These are phyloP conservation scores for Dreissena polymorpha DNA, from an alignment of 1,140 invertebrate species.

Conservation along the genomic window DNA sequence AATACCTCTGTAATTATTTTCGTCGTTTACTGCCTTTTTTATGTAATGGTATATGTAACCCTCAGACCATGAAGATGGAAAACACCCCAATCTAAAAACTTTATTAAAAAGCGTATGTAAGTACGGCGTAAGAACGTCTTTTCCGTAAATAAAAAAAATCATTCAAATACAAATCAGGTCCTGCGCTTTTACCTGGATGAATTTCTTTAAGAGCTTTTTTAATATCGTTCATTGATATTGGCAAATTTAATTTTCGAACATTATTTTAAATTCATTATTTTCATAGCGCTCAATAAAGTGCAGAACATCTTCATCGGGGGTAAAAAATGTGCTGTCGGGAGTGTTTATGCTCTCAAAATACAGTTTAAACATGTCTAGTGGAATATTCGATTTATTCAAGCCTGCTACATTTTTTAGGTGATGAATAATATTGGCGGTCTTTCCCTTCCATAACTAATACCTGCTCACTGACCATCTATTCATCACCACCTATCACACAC, in stretches of 20 bases:
- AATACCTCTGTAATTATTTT: conserved; percentile 16
- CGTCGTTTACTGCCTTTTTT: conserved; percentile 2
- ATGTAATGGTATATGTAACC: conserved; percentile 23
- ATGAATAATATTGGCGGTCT: no score
- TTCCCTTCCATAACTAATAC: no score
- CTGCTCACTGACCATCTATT: no score
- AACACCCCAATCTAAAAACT: conserved; percentile 5
- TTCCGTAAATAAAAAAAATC: conserved; percentile 14
- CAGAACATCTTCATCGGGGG: conserved; percentile 28
- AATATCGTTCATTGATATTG: background rate
- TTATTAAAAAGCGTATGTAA: conserved; percentile 13
- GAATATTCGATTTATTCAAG: background rate
- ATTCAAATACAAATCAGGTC: conserved; percentile 27
- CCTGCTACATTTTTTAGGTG: no score
- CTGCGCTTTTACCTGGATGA: background rate
- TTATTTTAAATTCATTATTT: conserved; percentile 26
- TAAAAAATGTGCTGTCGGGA: conserved; percentile 21
- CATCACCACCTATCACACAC: no score
- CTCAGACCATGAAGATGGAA: conserved; percentile 18
- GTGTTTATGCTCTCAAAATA: conserved; percentile 34
- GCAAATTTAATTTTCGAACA: conserved; percentile 30
- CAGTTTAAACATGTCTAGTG: background rate
- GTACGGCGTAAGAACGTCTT: background rate
- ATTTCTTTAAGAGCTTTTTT: conserved; percentile 1
- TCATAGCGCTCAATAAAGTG: conserved; percentile 29